Conservation (phyloP, 2,888 invertebrate genomes). For the Sycophila texana region DNA sequence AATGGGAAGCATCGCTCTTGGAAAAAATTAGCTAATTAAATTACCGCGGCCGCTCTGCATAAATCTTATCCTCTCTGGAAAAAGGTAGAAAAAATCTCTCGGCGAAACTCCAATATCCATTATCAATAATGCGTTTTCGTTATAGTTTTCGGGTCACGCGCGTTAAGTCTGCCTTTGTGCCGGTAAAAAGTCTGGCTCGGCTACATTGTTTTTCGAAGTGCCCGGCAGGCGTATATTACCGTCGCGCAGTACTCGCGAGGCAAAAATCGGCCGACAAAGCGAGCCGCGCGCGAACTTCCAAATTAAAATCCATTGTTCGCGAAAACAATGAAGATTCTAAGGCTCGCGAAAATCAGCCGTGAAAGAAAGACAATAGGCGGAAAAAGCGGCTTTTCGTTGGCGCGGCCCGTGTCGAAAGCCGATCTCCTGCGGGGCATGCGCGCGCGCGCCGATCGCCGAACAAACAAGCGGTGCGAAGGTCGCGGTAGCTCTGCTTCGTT, state of each 20-base stretch:
- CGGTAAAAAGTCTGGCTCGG: constrained; percentile 29
- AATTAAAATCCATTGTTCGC: constrained; percentile 67
- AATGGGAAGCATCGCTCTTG: no score
- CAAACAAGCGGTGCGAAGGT: constrained; percentile 33
- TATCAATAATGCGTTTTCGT: constrained; percentile 39
- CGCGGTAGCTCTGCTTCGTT: constrained; percentile 22
- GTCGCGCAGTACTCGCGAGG: neutral
- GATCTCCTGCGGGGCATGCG: constrained; percentile 10
- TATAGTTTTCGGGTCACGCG: constrained; percentile 19
- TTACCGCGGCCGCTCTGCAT: neutral
- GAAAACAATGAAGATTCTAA: constrained; percentile 52
- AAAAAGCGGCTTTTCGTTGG: constrained; percentile 60
- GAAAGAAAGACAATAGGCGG: constrained; percentile 70
- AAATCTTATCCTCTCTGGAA: neutral
- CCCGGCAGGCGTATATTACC: constrained; percentile 35
- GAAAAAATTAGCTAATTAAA: constrained; percentile 14
- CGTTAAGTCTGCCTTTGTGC: constrained; percentile 36
- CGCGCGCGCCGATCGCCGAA: neutral
- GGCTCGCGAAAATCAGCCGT: constrained; percentile 63
- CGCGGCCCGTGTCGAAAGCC: constrained; percentile 3
- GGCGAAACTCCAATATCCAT: constrained; percentile 23
- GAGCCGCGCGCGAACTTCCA: constrained; percentile 50
- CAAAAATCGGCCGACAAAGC: constrained; percentile 38
- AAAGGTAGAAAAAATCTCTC: neutral
- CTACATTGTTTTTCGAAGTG: constrained; percentile 41